phyloP scores from a whole-genome alignment of 1,140 invertebrate genomes.

The Himalopsyche phryganea region DNA sequence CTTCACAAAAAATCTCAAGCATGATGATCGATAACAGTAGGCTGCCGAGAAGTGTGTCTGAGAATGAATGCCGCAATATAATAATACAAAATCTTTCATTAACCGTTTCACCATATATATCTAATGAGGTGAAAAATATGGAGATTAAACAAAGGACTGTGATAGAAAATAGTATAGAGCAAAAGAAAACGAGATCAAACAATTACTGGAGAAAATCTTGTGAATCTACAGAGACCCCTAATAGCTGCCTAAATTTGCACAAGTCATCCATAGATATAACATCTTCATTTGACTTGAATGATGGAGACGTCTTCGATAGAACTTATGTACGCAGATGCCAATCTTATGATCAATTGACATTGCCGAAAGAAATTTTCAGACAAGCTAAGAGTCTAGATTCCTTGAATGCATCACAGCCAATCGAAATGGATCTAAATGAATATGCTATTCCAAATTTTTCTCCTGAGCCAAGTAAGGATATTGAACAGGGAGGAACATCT shows the following conservation, averaged over 20 bases:
- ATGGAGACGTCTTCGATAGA: no score
- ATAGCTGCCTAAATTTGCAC: neutral
- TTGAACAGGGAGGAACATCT: no score
- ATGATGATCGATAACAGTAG: slow-evolving; percentile 1
- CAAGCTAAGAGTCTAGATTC: no score
- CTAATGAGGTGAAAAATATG: slow-evolving; percentile 28
- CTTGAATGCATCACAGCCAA: no score
- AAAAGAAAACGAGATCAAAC: neutral
- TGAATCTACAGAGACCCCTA: neutral
- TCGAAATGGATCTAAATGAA: no score
- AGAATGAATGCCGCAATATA: slow-evolving; percentile 25
- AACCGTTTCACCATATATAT: slow-evolving; percentile 13
- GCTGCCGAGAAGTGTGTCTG: slow-evolving; percentile 25
- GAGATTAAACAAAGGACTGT: slow-evolving; percentile 30
- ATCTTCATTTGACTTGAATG: no score
- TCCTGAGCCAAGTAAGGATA: no score
- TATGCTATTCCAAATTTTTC: no score
- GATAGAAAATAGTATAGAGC: neutral
- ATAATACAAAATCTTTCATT: slow-evolving; percentile 24
- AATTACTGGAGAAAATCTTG: neutral
- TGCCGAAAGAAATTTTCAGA: no score
- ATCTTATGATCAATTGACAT: no score
- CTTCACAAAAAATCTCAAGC: neutral
- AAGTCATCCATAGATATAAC: no score
- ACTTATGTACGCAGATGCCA: no score